A percentile compares a stretch with the other conserved stretches of the same genome.
phyloP scores from a whole-genome alignment of 2,888 invertebrate genomes.

The Leucozona laternaria region DNA sequence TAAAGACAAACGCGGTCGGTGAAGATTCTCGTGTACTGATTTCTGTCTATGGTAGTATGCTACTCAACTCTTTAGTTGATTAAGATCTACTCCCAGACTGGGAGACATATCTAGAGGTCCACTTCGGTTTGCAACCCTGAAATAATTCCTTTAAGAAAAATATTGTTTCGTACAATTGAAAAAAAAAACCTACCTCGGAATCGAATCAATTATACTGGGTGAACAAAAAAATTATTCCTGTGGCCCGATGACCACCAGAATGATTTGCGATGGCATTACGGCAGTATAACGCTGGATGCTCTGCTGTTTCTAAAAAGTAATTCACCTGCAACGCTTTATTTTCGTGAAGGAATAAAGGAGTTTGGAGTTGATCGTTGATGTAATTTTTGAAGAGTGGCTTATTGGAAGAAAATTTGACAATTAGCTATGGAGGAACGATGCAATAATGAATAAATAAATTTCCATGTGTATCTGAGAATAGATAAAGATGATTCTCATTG shows the following conservation, averaged over 20 bases:
- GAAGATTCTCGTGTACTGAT: conserved; percentile 84
- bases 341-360: no score
- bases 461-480: no score
- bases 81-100: conserved; percentile 85
- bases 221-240: conserved; percentile 85
- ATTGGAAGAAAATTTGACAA: no score
- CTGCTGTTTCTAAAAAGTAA: conserved; percentile 87
- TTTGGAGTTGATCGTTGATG: no score
- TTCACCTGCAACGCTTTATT: conserved; percentile 83
- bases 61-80: conserved; percentile 85
- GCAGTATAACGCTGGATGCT: conserved; percentile 89
- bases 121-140: conserved; percentile 75
- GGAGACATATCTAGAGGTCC: conserved; percentile 82
- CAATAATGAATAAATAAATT: no score
- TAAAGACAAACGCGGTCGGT: conserved; percentile 84
- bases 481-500: no score
- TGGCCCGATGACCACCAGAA: conserved; percentile 85
- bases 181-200: conserved; percentile 76
- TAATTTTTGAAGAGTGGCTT: no score
- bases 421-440: no score
- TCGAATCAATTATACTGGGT: conserved; percentile 83
- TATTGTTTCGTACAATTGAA: not conserved
- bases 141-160: not conserved
- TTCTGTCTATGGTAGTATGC: conserved; percentile 85
- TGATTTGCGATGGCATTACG: conserved; percentile 87